Percentiles rank a stretch among this genome's conserved stretches.
Evolutionary conservation across 1,140 invertebrate species (phyloP).

Genomic region (Dendroctonus valens): DNA sequence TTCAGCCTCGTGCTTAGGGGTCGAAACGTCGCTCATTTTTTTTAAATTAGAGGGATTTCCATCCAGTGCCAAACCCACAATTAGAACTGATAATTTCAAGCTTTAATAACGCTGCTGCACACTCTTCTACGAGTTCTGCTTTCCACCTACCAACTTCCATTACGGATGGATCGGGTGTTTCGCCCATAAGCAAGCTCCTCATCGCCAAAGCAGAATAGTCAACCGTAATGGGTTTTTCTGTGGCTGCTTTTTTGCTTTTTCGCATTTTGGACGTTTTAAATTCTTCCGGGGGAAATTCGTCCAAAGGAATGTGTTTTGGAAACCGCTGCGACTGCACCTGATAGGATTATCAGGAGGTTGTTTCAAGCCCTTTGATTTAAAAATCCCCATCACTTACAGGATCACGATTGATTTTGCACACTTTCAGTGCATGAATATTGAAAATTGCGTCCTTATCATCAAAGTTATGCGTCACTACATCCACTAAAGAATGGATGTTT

Average conservation of each 20-base stretch:
- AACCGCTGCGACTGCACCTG: conserved; percentile 37
- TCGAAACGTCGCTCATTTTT: no score
- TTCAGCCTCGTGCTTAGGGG: no score
- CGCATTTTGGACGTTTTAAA: conserved; percentile 41
- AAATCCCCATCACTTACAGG: conserved; percentile 38
- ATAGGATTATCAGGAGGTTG: not conserved
- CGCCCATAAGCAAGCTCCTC: conserved; percentile 36
- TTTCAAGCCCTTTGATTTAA: not conserved
- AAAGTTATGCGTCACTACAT: conserved; percentile 52
- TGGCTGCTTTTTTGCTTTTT: conserved; percentile 42
- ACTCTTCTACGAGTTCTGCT: no score
- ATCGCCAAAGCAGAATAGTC: conserved; percentile 43
- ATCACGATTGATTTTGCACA: conserved; percentile 53
- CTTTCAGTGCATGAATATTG: conserved; percentile 56
- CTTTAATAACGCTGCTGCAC: no score
- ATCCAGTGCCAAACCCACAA: no score
- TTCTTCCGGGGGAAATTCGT: conserved; percentile 45
- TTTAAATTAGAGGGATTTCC: no score
- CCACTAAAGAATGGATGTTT: conserved; percentile 51
- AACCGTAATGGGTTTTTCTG: conserved; percentile 42
- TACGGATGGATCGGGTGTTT: conserved; percentile 44
- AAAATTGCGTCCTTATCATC: conserved; percentile 54
- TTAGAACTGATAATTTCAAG: no score
- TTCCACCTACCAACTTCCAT: conserved; percentile 50
- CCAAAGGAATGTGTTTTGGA: conserved; percentile 42